phyloP scores from a whole-genome alignment of 2,797 vertebrate species.

The Gastrophryne carolinensis region DNA sequence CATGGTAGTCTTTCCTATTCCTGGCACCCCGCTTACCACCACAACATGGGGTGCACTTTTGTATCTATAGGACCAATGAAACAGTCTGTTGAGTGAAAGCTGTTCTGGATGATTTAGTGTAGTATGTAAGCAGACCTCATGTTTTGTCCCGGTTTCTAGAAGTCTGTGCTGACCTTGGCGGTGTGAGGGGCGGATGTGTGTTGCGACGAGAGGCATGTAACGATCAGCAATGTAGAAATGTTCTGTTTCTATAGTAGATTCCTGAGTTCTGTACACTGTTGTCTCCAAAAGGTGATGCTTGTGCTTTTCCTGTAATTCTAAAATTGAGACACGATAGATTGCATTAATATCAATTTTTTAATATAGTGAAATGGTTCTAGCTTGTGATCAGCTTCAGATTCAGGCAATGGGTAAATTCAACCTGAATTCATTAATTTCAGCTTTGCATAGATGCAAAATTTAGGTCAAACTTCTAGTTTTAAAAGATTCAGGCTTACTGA shows the following conservation, averaged over 20 bases:
- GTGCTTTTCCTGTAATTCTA: neutral
- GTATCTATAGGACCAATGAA: constrained; percentile 32
- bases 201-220: constrained; percentile 27
- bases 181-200: constrained; percentile 6
- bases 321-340: neutral
- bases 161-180: constrained; percentile 20
- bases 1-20: constrained; percentile 71
- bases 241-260: neutral
- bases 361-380: neutral
- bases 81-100: constrained; percentile 21
- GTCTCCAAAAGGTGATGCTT: constrained; percentile 6
- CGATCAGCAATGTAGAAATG: constrained; percentile 15
- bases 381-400: neutral
- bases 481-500: too few species aligned
- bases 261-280: neutral
- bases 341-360: neutral
- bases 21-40: constrained; percentile 64
- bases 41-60: constrained; percentile 18
- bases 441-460: too few species aligned
- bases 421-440: too few species aligned
- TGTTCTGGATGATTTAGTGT: neutral
- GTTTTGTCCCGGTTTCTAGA: constrained; percentile 9
- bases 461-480: too few species aligned
- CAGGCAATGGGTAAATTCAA: neutral
- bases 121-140: constrained; percentile 27